Base-by-base conservation (phyloP, 1,140 invertebrate species). In the Drosophila virilis region DNA sequence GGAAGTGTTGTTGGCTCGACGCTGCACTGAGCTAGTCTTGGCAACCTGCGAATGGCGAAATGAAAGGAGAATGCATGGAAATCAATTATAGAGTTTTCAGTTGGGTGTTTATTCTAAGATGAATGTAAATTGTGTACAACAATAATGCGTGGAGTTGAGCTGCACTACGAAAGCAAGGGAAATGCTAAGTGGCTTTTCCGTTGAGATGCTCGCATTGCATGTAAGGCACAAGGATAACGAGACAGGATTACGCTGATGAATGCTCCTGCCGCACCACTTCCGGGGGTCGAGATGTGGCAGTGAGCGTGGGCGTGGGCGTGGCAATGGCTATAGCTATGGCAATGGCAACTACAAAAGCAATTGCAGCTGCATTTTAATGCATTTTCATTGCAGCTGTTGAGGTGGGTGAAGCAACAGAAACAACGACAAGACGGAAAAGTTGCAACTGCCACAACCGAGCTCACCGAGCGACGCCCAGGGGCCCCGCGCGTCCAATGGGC, bases 331-430 rank as follows among this genome's bases (percentile, higher is more conserved):
- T 28, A 28, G 22, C 22, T 28, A 28, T 28, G 22, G 22, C 22
- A 35, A 52, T 17, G 17, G 17, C 42, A 55, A 40, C 64, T 52
- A 48, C 61, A 73, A 61, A 64, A 77, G 69, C 74, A 74, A 74
- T 80, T 77, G 62, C 75, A 82, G 70, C 79, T 86, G 82, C 50
- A 83, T 88, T 86, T 86, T 88, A 86, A 86, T 88, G 79, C 72
- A 82, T 81, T 81, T 72, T 67, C 74, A 71, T 67, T 60, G 60
- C 59, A 62, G 37, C 58, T 33, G 62, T 54, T 38, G 50, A 51
- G 48, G 43, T 59, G 13, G 50, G 32, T n/a, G 40, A 28, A 68
- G 38, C 54, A 51, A 50, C 69, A 65, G 51, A 58, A 48, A 57
- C 66, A 68, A 48, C 54, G 43, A 48, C 8, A 64, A 28, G 48